These are phyloP conservation scores for Ispidina lecontei DNA, from an alignment of 2,797 vertebrate genomes.

Conservation along the genomic window DNA sequence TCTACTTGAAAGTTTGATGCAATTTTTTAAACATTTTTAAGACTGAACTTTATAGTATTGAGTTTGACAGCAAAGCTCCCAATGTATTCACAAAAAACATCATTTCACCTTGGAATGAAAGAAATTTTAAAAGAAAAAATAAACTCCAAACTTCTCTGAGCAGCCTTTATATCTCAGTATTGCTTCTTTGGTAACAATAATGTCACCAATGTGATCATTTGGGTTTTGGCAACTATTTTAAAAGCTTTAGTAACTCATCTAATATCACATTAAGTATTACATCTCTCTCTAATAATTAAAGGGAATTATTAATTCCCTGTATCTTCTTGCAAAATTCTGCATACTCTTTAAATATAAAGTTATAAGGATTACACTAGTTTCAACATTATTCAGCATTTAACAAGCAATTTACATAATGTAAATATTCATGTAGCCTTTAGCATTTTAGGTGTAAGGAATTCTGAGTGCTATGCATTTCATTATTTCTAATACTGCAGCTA, in stretches of 20 bases:
- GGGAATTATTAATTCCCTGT: not conserved
- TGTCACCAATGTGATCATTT: not conserved
- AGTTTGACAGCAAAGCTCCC: not conserved
- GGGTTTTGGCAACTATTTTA: not conserved
- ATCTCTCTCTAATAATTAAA: not conserved
- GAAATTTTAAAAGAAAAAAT: not conserved
- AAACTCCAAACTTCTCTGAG: not conserved
- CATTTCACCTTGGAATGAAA: not conserved
- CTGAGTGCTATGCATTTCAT: not conserved
- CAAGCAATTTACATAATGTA: slow-evolving; percentile 25
- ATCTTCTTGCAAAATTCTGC: not conserved
- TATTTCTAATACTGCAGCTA: slow-evolving; percentile 5
- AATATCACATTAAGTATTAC: not conserved
- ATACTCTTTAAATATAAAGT: not conserved
- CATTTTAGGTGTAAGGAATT: slow-evolving; percentile 2
- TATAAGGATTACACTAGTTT: not conserved
- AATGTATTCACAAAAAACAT: not conserved
- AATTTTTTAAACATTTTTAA: not conserved
- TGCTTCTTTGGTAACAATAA: not conserved
- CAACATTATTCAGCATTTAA: slow-evolving; percentile 26
- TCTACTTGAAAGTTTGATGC: not conserved
- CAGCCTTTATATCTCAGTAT: not conserved
- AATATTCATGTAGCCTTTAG: slow-evolving; percentile 32
- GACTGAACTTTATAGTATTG: not conserved
- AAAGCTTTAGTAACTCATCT: not conserved